Evolutionary conservation across 2,797 vertebrate species (phyloP), one percentile per base, ranked within the genome.

Genomic region (Rhinogobio ventralis): DNA sequence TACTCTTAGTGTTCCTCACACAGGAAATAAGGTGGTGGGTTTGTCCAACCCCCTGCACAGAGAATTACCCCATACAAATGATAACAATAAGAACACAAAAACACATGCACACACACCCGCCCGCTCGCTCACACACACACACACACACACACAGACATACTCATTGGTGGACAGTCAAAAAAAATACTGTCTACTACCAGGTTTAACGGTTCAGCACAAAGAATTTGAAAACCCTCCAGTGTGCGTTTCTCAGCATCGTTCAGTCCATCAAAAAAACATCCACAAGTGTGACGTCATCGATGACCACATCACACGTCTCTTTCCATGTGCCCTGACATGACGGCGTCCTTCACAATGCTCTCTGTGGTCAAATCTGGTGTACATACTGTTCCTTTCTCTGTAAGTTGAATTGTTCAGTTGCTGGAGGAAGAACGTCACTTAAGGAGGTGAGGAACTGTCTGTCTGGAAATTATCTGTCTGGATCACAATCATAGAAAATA

Each of bases 1-100:
- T 96, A 95, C 92, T 94, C 93, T 89, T 85, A 92, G 92, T 92
- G 92, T 95, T 94, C 92, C 92, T 91, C 91, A 93, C 92, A 93
- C 89, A 79, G 89, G 91, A 90, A 93, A 91, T 93, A 92, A 73
- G 14, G 71, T 84, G 81, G 83, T 86, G 90, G 93, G 90, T 90
- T 90, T 80, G 76, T 84, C 90, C 90, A 92, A 91, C 89, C 91
- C 92, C 87, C 87, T 90, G 89, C 88, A 90, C 89, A 87, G 60
- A 92, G 85, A 93, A 91, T 84, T 82, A 92, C 92, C 93, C 91
- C 91, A 90, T 93, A 90, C 89, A 93, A 94, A 93, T 89, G 88
- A 91, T 82, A 87, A 83, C 68, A 86, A 86, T 88, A 88, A 85
- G 87, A 83, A 92, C 85, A 90, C 79, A 74, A 75, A 49, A 86